Conservation (phyloP, 2,113 vertebrate genomes). For the Albula glossodonta region DNA sequence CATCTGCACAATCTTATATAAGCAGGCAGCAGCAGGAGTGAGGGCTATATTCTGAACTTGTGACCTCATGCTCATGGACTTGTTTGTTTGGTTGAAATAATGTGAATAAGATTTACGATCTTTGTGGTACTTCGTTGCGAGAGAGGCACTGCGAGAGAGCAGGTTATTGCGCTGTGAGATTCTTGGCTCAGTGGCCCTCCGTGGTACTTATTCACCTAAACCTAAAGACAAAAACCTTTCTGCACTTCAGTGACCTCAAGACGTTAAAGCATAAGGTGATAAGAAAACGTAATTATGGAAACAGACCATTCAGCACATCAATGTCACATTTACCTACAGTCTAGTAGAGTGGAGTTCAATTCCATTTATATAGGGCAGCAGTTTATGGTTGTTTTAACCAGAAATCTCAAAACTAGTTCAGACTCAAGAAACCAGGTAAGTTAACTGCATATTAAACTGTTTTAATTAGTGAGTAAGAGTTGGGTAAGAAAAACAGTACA, state of each 20-base stretch:
- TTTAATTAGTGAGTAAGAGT: no score
- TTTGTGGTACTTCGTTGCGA: not conserved
- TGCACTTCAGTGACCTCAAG: not conserved
- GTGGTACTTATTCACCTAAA: not conserved
- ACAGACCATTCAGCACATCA: no score
- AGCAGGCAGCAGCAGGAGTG: not conserved
- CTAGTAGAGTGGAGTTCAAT: no score
- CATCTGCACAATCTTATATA: constrained; percentile 7
- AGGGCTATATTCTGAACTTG: not conserved
- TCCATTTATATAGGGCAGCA: no score
- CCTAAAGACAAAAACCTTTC: not conserved
- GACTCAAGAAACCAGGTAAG: no score
- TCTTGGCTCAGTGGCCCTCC: not conserved
- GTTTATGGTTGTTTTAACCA: no score
- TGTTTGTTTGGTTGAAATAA: not conserved
- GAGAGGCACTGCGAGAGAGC: not conserved
- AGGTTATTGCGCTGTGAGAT: not conserved
- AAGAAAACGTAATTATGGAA: not conserved
- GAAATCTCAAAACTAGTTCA: no score
- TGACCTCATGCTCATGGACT: not conserved
- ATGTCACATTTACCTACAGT: no score
- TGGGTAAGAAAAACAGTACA: no score
- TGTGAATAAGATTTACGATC: not conserved
- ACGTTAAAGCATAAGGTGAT: not conserved
- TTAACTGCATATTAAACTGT: no score